Base-by-base conservation (phyloP, 2,113 vertebrate species). In the Morone chrysops region DNA sequence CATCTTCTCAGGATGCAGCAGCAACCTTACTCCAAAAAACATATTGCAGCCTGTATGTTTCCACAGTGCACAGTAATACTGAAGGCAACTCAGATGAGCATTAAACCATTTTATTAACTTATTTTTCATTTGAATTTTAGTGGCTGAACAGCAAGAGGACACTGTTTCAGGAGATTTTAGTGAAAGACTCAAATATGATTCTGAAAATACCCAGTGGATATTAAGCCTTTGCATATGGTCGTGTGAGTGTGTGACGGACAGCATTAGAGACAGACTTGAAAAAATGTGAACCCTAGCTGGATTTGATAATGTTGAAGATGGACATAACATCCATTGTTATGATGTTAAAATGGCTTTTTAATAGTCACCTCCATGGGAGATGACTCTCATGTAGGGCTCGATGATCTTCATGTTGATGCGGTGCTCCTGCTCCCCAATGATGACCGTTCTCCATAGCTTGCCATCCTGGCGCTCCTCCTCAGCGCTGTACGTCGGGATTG, bases 371-470 rank as follows among this genome's bases (percentile, higher is more conserved):
- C 98, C 98, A 1, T 99, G 98, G 62, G 98, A 98, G 91, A 99
- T 96, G 86, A 99, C 98, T 74, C 94, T 98, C 95, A 96, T 96
- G 90, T 98, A 99, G 18, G 97, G 97, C 84, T 99, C 98, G 53
- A 99, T 99, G 85, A 96, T 96, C 94, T 97, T 98, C 98, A 99
- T 99, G 93, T 99, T 98, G 92, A 99, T 99, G 82, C 98, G 96
- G 70, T 99, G 98, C 70, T 99, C 98, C 78, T 99, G 98, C 50
- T 99, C 98, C 47, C 98, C 98, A 6, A 99, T 99, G 86, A 99
- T 87, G 53, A 99, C 98, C 0, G 97, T 96, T 92, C 98, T 96
- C 98, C 98, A 99, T 4, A 99, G 91, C 47, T 94, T 96, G 65
- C 96, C 96, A 57, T 99, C 98, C 69, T 97, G 97, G 18, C 97